A percentile compares a stretch with the other conserved stretches of the same genome.
Conservation (phyloP, 2,888 invertebrate species). For the Melikaiella ostensackeni region DNA sequence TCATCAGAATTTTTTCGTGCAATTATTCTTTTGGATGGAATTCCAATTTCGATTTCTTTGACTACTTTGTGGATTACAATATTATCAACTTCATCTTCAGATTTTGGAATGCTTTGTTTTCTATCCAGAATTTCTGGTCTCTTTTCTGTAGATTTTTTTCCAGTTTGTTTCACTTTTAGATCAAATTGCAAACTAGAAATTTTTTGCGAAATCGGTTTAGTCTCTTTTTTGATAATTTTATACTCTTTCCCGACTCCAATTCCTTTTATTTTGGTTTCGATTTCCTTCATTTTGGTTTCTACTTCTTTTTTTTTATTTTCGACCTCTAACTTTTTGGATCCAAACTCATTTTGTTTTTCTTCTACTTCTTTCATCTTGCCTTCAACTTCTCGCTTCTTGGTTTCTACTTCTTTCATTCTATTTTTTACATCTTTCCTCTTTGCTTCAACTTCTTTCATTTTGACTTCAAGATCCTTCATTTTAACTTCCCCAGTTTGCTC, state of each 20-base stretch:
- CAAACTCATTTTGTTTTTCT: slow-evolving; percentile 21
- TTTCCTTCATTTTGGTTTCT: slow-evolving; percentile 38
- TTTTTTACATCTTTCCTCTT: slow-evolving; percentile 17
- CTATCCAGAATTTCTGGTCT: background rate
- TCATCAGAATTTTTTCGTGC: background rate
- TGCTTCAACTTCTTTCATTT: slow-evolving; percentile 22
- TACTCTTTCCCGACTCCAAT: background rate
- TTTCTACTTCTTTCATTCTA: slow-evolving; percentile 9
- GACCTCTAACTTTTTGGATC: background rate
- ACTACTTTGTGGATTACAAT: background rate
- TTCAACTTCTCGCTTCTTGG: background rate
- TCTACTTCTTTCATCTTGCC: background rate
- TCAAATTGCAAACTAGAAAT: background rate
- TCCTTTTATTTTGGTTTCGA: slow-evolving; percentile 41
- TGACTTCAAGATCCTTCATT: slow-evolving; percentile 17
- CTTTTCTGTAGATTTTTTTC: background rate
- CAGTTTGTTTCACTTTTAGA: background rate
- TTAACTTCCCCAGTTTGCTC: background rate
- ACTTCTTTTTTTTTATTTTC: slow-evolving; percentile 14
- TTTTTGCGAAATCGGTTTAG: background rate
- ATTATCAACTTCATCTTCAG: slow-evolving; percentile 1
- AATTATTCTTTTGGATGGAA: background rate
- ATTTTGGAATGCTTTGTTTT: background rate
- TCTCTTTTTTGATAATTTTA: background rate
- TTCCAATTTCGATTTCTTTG: background rate